Base-by-base conservation (phyloP, 2,888 invertebrate species). In the Sicus ferrugineus region DNA sequence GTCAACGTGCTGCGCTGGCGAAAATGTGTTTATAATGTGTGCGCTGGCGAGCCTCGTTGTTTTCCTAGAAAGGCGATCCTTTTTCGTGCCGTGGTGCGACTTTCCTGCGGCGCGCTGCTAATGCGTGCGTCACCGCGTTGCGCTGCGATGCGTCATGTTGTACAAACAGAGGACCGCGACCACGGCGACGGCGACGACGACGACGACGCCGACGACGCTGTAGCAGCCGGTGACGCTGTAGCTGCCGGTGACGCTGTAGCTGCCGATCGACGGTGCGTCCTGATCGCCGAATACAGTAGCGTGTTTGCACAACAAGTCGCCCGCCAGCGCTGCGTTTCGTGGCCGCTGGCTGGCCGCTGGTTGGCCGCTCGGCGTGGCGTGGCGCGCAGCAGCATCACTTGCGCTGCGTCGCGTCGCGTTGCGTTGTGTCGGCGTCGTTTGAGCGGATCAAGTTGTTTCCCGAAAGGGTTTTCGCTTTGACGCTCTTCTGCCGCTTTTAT, bases 231-330 rank as follows among this genome's bases (percentile, higher is more conserved):
- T 23, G 9, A 72, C 68, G 38, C 59, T 38, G 14, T 4, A n/a
- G 42, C 16, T 1, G n/a, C 14, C 42, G 42, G 42, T 77, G 42
- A 2, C n/a, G 7, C 7, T 38, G 38, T 42, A 42, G 42, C 5
- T n/a, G 42, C 42, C 14, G 1, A 14, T 34, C 14, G 9, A 34
- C 34, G 7, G 2, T 34, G 34, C 1, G 7, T 34, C 34, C 34
- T 73, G 46, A n/a, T 50, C 30, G 31, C 59, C 75, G 77, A 80
- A 82, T 81, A 76, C 83, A 75, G 83, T 82, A 82, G 81, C 81
- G 79, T 81, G 83, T 82, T 82, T 81, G 82, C 80, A 81, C 81
- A 81, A 82, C 82, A 81, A 82, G 82, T 82, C 80, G 82, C 82
- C 68, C 52, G 62, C 58, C 11, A 59, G 38, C 59, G 67, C 48